Percentiles rank a stretch among this genome's conserved stretches.
Conservation (phyloP, 2,797 vertebrate species). For the Podarcis siculus region DNA sequence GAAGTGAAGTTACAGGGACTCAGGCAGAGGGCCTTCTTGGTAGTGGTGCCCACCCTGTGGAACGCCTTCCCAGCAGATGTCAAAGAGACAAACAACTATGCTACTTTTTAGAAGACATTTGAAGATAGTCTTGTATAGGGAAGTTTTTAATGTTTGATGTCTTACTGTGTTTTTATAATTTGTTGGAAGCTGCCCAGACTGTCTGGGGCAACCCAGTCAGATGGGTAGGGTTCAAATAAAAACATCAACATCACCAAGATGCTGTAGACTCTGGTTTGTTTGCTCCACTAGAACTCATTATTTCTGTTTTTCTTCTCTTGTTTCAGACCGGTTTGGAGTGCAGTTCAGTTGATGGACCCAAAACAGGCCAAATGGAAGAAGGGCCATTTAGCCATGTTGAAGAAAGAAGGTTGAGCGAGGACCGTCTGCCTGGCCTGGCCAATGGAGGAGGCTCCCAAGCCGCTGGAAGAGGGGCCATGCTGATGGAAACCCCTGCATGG, state of each 20-base stretch:
- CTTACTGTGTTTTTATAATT: no score
- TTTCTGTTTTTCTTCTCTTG: background rate
- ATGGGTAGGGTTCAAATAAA: no score
- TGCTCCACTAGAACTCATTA: background rate
- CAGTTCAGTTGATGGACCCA: constrained; percentile 95
- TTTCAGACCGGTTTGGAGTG: constrained; percentile 89
- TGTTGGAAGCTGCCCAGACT: no score
- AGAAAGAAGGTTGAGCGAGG: constrained; percentile 89
- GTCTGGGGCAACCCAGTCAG: no score
- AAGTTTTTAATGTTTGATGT: no score
- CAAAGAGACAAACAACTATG: no score
- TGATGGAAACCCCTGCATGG: constrained; percentile 70
- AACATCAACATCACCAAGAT: background rate
- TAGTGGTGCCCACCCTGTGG: no score
- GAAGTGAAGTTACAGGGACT: no score
- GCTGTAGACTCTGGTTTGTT: background rate
- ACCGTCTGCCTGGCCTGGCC: constrained; percentile 75
- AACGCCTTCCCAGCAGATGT: no score
- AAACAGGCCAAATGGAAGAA: constrained; percentile 98
- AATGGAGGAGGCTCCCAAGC: constrained; percentile 87
- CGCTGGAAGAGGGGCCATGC: constrained; percentile 58
- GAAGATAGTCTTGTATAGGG: no score
- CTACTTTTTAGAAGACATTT: no score
- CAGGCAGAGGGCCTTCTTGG: no score
- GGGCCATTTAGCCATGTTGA: constrained; percentile 95